phyloP scores from a whole-genome alignment of 2,113 vertebrate genomes.

The Macquaria australasica region DNA sequence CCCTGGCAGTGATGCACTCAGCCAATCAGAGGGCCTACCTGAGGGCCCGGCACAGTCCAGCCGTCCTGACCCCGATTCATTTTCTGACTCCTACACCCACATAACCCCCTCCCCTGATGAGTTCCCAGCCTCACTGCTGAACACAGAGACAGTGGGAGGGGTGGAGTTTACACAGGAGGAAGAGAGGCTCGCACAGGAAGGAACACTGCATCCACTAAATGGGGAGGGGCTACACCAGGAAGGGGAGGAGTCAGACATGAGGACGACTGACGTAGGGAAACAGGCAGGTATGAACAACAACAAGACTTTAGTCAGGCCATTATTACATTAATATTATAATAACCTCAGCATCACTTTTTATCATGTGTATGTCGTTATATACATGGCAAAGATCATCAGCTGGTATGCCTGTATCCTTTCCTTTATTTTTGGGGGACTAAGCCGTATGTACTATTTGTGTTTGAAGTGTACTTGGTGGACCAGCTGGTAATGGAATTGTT shows the following conservation, averaged over 20 bases:
- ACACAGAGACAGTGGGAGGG: constrained; percentile 70
- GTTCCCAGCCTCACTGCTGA: constrained; percentile 41
- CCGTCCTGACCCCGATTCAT: constrained; percentile 67
- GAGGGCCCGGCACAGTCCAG: constrained; percentile 30
- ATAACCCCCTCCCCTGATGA: constrained; percentile 67
- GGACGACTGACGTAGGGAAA: constrained; percentile 50
- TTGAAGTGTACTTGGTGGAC: constrained; percentile 73
- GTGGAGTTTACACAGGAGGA: constrained; percentile 50
- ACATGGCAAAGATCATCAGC: background rate
- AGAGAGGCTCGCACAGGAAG: constrained; percentile 38
- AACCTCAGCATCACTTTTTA: background rate
- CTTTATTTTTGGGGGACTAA: constrained; percentile 20
- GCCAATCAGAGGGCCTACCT: constrained; percentile 41
- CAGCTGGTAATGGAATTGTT: constrained; percentile 70
- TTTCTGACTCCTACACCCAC: constrained; percentile 81
- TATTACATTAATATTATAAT: background rate
- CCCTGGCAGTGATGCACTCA: constrained; percentile 41
- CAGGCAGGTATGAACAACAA: constrained; percentile 73
- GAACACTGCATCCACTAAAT: background rate
- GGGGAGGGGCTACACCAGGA: constrained; percentile 42
- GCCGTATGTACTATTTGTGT: constrained; percentile 54
- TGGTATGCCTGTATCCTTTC: background rate
- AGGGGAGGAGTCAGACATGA: constrained; percentile 60
- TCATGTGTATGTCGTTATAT: background rate
- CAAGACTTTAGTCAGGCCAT: background rate